Percentiles rank a stretch among this genome's conserved stretches.
Evolutionary conservation across 2,113 vertebrate species (phyloP).

Genomic region (Xenopus borealis): DNA sequence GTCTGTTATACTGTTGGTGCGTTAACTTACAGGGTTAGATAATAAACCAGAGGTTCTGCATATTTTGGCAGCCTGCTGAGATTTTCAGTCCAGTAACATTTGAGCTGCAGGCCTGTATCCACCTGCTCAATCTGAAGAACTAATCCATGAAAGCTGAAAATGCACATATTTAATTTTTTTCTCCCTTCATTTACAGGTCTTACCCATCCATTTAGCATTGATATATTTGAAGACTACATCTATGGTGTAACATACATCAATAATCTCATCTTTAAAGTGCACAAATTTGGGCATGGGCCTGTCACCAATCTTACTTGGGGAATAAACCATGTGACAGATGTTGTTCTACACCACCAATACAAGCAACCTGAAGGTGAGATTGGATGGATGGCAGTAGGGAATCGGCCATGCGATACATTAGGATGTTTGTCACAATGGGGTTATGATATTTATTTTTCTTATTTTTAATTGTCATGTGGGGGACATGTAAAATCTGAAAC

Average conservation of each 20-base stretch:
- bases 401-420: no score
- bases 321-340: conserved; percentile 91
- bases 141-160: no score
- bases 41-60: background rate
- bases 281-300: conserved; percentile 87
- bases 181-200: conserved; percentile 66
- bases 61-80: background rate
- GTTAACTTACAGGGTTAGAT: background rate
- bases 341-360: conserved; percentile 90
- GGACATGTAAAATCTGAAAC: no score
- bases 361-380: conserved; percentile 89
- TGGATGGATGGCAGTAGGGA: background rate
- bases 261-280: conserved; percentile 92
- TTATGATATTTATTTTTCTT: no score
- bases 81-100: no score
- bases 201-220: conserved; percentile 93
- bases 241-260: conserved; percentile 96
- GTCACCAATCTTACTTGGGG: conserved; percentile 87
- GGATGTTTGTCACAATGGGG: no score
- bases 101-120: no score
- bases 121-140: no score
- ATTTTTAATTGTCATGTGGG: no score
- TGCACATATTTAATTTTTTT: background rate
- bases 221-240: conserved; percentile 96
- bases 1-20: background rate